Conservation (phyloP, 2,113 vertebrate genomes). For the Cepphus grylle region DNA sequence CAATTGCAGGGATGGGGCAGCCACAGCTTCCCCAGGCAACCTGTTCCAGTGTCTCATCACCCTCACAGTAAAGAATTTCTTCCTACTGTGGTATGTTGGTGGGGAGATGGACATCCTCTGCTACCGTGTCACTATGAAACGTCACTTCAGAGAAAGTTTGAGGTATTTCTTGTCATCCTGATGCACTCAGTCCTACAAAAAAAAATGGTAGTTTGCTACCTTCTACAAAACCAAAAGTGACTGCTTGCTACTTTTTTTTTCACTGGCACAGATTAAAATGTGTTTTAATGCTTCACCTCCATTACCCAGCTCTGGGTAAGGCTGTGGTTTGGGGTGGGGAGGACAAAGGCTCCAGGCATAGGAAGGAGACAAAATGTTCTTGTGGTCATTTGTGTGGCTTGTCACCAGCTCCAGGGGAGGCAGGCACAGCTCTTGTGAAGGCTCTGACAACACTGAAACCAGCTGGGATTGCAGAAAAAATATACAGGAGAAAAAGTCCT, state of each 20-base stretch:
- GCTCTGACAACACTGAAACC: neutral
- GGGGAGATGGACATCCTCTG: neutral
- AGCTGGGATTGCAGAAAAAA: neutral
- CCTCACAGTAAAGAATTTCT: neutral
- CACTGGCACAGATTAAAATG: neutral
- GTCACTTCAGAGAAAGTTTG: neutral
- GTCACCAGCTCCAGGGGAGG: neutral
- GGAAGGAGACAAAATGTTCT: slow-evolving; percentile 15
- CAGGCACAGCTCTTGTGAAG: neutral
- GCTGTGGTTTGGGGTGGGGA: neutral
- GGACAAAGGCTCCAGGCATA: neutral
- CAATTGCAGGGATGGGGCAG: neutral
- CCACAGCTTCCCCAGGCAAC: neutral
- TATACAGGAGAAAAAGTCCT: neutral
- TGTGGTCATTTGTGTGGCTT: neutral
- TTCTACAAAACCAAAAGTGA: neutral
- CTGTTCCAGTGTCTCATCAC: neutral
- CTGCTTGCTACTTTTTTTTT: neutral
- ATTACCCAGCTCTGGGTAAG: neutral
- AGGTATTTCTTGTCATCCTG: neutral
- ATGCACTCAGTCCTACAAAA: neutral
- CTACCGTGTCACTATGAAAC: neutral
- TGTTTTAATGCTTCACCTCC: neutral
- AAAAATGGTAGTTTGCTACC: neutral
- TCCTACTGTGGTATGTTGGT: neutral